Percentiles rank a stretch among this genome's conserved stretches.
Conservation (phyloP, 2,113 vertebrate species). For the Pollimyrus isidori region DNA sequence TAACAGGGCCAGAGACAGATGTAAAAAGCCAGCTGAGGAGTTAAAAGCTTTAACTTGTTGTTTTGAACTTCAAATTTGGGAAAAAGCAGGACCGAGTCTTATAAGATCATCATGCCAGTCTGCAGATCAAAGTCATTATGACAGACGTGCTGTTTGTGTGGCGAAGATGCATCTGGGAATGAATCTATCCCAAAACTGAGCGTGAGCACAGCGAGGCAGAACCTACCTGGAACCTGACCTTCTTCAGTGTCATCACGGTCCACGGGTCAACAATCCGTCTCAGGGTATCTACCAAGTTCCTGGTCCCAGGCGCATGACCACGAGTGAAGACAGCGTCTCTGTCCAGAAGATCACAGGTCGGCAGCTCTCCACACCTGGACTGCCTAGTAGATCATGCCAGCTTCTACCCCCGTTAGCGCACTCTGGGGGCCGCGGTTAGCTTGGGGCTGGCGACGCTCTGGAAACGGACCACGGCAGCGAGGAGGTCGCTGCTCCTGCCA, state of each 20-base stretch:
- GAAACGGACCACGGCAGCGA: not conserved
- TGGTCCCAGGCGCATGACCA: not conserved
- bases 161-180: not conserved
- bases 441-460: no score
- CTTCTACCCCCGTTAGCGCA: not conserved
- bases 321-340: not conserved
- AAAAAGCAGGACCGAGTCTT: not conserved
- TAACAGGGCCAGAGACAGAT: not conserved
- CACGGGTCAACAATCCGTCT: not conserved
- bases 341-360: not conserved
- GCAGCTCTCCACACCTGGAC: not conserved
- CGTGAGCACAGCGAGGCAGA: not conserved
- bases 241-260: slow-evolving; percentile 24
- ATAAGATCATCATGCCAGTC: not conserved
- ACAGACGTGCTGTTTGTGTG: not conserved
- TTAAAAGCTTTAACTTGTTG: not conserved
- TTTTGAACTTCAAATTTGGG: not conserved
- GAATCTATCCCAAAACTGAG: not conserved
- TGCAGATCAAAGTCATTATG: not conserved
- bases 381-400: not conserved
- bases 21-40: not conserved
- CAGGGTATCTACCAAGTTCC: not conserved
- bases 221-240: slow-evolving; percentile 32
- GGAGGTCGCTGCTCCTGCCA: not conserved
- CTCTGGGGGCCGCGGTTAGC: not conserved